Conservation (phyloP, 23 tunicate genomes). For the Pegea sp. region DNA sequence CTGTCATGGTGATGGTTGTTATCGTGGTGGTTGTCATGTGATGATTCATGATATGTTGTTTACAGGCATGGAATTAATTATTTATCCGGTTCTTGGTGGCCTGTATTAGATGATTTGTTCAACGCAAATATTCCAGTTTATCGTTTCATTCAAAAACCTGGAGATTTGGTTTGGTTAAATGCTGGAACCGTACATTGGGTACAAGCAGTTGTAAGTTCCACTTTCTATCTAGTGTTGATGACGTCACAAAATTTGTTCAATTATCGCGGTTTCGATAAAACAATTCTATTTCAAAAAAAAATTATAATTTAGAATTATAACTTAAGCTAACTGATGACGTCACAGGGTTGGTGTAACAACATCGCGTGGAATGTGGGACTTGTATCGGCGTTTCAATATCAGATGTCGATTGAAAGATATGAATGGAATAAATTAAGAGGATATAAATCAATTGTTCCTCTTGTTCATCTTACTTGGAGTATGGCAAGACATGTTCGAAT, state of each 20-base stretch:
- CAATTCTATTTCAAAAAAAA: too few species aligned
- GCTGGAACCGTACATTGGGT: constrained; percentile 99
- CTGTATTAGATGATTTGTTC: constrained; percentile 65
- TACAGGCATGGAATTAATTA: constrained; percentile 68
- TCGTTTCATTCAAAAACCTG: constrained; percentile 90
- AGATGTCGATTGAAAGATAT: constrained; percentile 83
- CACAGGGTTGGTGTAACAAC: constrained; percentile 99
- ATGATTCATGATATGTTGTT: too few species aligned
- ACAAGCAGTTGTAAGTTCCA: constrained; percentile 61
- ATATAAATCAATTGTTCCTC: constrained; percentile 86
- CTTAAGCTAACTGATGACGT: too few species aligned
- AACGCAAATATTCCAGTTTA: constrained; percentile 82
- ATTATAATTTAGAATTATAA: too few species aligned
- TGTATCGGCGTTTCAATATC: constrained; percentile 85
- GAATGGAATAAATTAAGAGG: constrained; percentile 71
- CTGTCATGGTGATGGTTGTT: too few species aligned
- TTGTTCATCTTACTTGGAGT: constrained; percentile 69
- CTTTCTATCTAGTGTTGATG: not conserved
- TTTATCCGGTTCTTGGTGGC: constrained; percentile 99
- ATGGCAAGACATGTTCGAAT: constrained; percentile 80
- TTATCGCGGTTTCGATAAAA: not conserved
- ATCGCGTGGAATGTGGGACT: constrained; percentile 99
- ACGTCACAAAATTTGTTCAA: not conserved
- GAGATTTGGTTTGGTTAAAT: constrained; percentile 92
- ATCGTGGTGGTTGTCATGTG: too few species aligned